Conservation (phyloP, 2,797 vertebrate genomes). For the Zalophus californianus region DNA sequence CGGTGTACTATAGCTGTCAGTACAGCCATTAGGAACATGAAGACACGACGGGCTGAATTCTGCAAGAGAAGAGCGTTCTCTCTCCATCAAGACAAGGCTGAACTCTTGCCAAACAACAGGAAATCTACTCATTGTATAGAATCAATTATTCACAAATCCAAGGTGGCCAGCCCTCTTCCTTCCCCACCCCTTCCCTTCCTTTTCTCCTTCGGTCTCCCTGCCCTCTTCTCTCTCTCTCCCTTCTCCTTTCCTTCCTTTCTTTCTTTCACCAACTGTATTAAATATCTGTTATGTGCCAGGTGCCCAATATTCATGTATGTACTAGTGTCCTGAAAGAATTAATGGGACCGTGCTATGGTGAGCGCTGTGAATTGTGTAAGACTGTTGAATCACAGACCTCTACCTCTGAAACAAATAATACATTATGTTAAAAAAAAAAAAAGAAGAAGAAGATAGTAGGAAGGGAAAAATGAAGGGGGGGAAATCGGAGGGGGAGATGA, state of each 20-base stretch:
- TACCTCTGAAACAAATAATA: too few species aligned
- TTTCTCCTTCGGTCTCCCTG: too few species aligned
- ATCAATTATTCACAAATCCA: slow-evolving; percentile 8
- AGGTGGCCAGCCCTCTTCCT: neutral
- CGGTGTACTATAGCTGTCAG: slow-evolving; percentile 77
- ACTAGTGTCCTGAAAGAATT: neutral
- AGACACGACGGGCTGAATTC: slow-evolving; percentile 61
- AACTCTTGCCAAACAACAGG: neutral
- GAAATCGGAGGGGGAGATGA: too few species aligned
- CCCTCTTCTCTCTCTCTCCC: neutral
- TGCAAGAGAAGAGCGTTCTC: neutral
- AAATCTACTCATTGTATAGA: neutral
- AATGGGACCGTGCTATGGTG: neutral
- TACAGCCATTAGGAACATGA: slow-evolving; percentile 72
- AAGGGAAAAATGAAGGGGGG: too few species aligned
- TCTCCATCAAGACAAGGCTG: neutral
- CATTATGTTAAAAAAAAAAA: too few species aligned
- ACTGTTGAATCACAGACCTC: too few species aligned
- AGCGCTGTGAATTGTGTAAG: too few species aligned
- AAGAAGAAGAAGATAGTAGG: too few species aligned
- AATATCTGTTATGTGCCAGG: neutral
- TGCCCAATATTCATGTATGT: neutral
- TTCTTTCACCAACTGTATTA: neutral
- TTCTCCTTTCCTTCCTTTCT: neutral
- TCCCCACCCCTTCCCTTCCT: too few species aligned